phyloP scores from a whole-genome alignment of 2,888 invertebrate species.

The Xanthorhoe spadicearia region DNA sequence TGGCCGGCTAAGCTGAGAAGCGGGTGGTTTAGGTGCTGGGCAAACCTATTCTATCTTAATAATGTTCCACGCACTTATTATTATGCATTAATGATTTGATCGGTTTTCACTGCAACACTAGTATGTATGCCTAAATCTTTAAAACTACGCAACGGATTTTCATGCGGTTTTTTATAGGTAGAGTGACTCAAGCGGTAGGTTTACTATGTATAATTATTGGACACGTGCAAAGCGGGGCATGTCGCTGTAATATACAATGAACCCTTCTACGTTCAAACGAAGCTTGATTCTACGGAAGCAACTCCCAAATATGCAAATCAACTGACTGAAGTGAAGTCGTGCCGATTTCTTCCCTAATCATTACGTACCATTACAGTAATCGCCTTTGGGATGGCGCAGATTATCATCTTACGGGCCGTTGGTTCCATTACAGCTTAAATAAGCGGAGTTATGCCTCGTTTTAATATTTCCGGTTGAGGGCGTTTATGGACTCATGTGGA shows the following conservation, averaged over 20 bases:
- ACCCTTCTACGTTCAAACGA: neutral
- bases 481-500: conserved; percentile 28
- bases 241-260: neutral
- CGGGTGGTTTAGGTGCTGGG: too few relatives aligned
- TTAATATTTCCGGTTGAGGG: conserved; percentile 36
- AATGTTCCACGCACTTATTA: too few relatives aligned
- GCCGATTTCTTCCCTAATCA: conserved; percentile 48
- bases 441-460: conserved; percentile 37
- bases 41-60: too few relatives aligned
- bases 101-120: too few relatives aligned
- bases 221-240: too few relatives aligned
- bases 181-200: too few relatives aligned
- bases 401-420: conserved; percentile 52
- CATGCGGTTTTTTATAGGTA: too few relatives aligned
- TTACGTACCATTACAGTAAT: conserved; percentile 50
- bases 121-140: too few relatives aligned
- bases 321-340: conserved; percentile 43
- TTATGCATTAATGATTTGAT: too few relatives aligned
- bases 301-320: conserved; percentile 32
- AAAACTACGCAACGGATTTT: too few relatives aligned
- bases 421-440: conserved; percentile 41
- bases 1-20: too few relatives aligned
- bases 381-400: conserved; percentile 44
- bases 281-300: neutral
- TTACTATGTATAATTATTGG: too few relatives aligned